phyloP scores from a whole-genome alignment of 2,113 vertebrate genomes.

The Equus quagga region DNA sequence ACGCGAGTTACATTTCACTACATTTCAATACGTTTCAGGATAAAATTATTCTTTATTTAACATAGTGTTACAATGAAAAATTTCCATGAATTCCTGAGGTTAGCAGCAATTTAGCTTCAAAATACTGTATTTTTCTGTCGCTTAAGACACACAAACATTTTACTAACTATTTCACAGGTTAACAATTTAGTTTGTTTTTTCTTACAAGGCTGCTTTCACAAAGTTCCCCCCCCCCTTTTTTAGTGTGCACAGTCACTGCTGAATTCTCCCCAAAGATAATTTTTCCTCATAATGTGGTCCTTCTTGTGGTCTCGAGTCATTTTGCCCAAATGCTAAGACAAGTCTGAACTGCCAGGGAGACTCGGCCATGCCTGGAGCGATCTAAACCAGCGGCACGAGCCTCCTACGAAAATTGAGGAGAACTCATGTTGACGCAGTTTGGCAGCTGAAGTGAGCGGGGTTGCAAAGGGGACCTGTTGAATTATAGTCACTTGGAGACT shows the following conservation, averaged over 20 bases:
- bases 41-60: constrained; percentile 7
- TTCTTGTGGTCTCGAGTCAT: neutral
- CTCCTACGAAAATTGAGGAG: neutral
- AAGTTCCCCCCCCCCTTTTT: neutral
- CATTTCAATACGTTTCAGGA: neutral
- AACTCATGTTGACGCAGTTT: neutral
- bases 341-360: neutral
- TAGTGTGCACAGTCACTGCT: neutral
- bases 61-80: neutral
- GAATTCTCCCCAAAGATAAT: neutral
- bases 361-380: neutral
- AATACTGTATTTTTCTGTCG: neutral
- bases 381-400: neutral
- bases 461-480: constrained; percentile 72
- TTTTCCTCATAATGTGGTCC: neutral
- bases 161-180: neutral
- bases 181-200: constrained; percentile 37
- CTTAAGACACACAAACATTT: neutral
- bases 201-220: neutral
- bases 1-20: neutral
- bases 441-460: neutral
- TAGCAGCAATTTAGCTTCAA: constrained; percentile 21
- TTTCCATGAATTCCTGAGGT: neutral
- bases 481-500: constrained; percentile 1
- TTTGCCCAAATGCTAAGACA: constrained; percentile 40